Base-by-base conservation (phyloP, 1,140 invertebrate species). In the Wiebesia pumilae region DNA sequence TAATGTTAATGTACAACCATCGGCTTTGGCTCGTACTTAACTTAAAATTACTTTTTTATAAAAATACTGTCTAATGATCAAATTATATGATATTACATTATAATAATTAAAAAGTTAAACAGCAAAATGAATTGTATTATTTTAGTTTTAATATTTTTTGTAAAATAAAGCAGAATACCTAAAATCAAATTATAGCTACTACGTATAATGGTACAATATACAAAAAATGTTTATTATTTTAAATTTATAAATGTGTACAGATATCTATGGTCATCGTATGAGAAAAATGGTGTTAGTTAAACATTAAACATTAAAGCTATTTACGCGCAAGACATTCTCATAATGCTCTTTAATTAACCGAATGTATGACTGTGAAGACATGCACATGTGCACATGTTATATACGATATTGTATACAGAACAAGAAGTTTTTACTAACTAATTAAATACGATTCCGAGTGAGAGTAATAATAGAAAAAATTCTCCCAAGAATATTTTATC, bases 401-500 rank as follows among this genome's bases (percentile, higher is more conserved):
- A 81, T 73, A 85, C 47, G 84, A 84, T 85, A 43, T 81, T 81
- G 67, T 75, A 86, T 82, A 86, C 81, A 83, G 12, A n/a, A 62
- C 67, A 24, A 21, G 73, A 75, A 51, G 2, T 87, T 83, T 82
- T 82, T 83, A 58, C 40, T 40, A 69, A 27, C 33, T 75, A 33
- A 83, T 83, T 83, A 58, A 43, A 80, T n/a, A 78, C 73, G 47
- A 87, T 86, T 82, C 58, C 54, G 38, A 86, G 43, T 54, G 54
- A 78, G 47, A 69, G 47, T 86, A 27, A 43, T 58, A 33, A 80
- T 35, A 83, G 16, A 84, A 40, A 7, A 77, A 65, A 1, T 69
- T 43, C 38, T 47, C 35, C 7, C 47, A 71, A 58, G 35, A 77
- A 77, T 58, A 77, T 79, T 47, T 82, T 82, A 77, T 77, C 71